Conservation (phyloP, 1,140 invertebrate species). For the Drosophila murphyi region DNA sequence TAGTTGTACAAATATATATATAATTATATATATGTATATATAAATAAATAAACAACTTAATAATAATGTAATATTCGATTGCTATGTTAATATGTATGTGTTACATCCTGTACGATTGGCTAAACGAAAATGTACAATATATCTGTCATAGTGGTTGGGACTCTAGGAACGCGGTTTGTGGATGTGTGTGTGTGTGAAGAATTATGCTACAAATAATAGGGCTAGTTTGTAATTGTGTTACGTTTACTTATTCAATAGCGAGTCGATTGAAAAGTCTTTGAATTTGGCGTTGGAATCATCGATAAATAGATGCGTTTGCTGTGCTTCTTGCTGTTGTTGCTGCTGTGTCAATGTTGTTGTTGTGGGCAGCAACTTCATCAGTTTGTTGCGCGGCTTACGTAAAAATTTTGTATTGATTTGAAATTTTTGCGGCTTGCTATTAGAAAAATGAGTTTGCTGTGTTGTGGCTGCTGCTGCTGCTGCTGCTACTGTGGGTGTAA, state of each 20-base stretch:
- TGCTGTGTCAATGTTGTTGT: constrained; percentile 26
- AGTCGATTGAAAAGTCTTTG: constrained; percentile 84
- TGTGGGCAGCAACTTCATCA: constrained; percentile 65
- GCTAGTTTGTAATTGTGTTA: constrained; percentile 45
- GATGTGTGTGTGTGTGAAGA: constrained; percentile 43
- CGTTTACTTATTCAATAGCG: constrained; percentile 75
- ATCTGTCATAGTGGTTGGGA: constrained; percentile 20
- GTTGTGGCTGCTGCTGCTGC: constrained; percentile 2
- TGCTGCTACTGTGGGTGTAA: background rate
- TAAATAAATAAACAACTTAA: constrained; percentile 74
- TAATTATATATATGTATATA: too few relatives aligned
- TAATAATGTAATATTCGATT: constrained; percentile 40
- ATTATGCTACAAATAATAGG: constrained; percentile 71
- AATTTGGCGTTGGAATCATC: constrained; percentile 84
- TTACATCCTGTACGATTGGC: constrained; percentile 56
- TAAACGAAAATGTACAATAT: constrained; percentile 58
- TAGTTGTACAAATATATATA: constrained; percentile 62
- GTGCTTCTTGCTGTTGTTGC: constrained; percentile 17
- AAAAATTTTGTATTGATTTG: constrained; percentile 82
- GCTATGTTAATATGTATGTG: constrained; percentile 39
- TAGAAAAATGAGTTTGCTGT: constrained; percentile 18
- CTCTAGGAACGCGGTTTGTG: constrained; percentile 66
- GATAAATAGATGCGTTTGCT: constrained; percentile 51
- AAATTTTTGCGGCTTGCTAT: constrained; percentile 71
- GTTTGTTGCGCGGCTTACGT: constrained; percentile 78